Conservation (phyloP, 2,797 vertebrate genomes). For the Rhinella marina region DNA sequence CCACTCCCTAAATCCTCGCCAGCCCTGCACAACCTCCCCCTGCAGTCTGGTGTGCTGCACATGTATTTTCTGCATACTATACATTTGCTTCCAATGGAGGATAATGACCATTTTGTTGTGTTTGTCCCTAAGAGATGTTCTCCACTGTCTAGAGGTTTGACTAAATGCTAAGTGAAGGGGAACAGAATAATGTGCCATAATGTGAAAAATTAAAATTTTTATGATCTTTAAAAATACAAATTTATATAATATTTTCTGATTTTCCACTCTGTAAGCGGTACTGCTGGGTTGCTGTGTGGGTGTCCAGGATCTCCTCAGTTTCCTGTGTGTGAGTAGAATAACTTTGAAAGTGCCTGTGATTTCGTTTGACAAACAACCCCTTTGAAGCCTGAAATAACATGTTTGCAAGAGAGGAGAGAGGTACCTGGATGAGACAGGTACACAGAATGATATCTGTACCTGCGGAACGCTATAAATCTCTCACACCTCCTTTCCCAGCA, state of each 20-base stretch:
- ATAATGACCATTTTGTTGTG: background rate
- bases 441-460: slow-evolving; percentile 54
- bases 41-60: background rate
- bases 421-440: slow-evolving; percentile 59
- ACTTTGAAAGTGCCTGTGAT: slow-evolving; percentile 22
- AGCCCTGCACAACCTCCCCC: too few relatives aligned
- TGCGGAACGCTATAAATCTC: slow-evolving; percentile 52
- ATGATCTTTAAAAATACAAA: background rate
- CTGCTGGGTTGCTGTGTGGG: slow-evolving; percentile 12
- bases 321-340: slow-evolving; percentile 19
- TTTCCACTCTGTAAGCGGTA: background rate
- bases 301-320: slow-evolving; percentile 43
- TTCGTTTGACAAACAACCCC: slow-evolving; percentile 13
- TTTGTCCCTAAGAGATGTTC: background rate
- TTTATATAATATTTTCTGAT: background rate
- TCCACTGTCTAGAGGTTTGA: background rate
- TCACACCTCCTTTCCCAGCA: slow-evolving; percentile 28
- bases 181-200: background rate
- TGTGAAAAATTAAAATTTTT: too few relatives aligned
- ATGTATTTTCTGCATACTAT: background rate
- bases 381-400: slow-evolving; percentile 40
- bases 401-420: slow-evolving; percentile 15
- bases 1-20: too few relatives aligned
- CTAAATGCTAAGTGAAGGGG: too few relatives aligned
- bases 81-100: background rate